Conservation (phyloP, 2,797 vertebrate genomes). For the Apogon talboti region DNA sequence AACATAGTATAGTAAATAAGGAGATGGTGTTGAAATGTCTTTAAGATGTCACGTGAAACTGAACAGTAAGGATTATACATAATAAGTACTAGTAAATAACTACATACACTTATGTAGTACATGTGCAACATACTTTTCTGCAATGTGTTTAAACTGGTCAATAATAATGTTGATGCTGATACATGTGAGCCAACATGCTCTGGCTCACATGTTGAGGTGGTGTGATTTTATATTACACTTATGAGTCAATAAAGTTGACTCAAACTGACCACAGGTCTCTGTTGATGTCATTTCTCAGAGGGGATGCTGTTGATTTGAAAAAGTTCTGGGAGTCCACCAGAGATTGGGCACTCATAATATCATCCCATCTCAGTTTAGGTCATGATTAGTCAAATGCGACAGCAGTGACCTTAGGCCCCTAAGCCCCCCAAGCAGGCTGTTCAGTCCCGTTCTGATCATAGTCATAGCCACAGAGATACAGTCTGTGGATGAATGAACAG, state of each 20-base stretch:
- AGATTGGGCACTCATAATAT: conserved; percentile 65
- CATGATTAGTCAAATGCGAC: conserved; percentile 73
- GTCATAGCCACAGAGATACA: conserved; percentile 26
- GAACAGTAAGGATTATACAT: too few relatives aligned
- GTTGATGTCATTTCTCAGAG: conserved; percentile 68
- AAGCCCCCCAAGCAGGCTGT: conserved; percentile 8
- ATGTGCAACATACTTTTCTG: not conserved
- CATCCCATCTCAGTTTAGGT: conserved; percentile 62
- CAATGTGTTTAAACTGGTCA: not conserved
- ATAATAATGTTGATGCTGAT: conserved; percentile 1
- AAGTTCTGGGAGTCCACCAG: conserved; percentile 32
- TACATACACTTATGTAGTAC: too few relatives aligned
- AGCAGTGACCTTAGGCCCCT: conserved; percentile 40
- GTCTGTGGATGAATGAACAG: conserved; percentile 26
- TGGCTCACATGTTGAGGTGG: conserved; percentile 27
- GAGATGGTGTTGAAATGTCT: too few relatives aligned
- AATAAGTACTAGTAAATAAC: too few relatives aligned
- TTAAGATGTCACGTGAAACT: too few relatives aligned
- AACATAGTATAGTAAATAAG: too few relatives aligned
- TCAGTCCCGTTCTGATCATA: conserved; percentile 27
- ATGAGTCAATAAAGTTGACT: conserved; percentile 57
- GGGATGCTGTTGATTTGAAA: conserved; percentile 57
- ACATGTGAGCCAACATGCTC: too few relatives aligned
- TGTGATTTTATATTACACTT: conserved; percentile 41
- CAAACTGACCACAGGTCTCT: conserved; percentile 42